Evolutionary conservation across 2,113 vertebrate species (phyloP).

Genomic region (Hyaena hyaena): DNA sequence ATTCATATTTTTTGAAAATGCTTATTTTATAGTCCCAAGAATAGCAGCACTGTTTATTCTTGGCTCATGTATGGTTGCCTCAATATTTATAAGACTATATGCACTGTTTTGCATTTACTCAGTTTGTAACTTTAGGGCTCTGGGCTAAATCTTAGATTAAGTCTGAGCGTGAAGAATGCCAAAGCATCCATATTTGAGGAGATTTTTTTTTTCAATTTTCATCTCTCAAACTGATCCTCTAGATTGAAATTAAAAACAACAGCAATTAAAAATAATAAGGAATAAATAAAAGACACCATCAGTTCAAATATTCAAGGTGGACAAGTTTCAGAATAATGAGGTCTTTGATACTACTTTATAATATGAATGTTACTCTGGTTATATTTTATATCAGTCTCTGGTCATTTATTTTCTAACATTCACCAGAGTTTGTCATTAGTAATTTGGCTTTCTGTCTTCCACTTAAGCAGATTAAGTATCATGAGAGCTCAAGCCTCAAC

Average conservation of each 20-base stretch:
- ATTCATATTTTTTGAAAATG: slow-evolving; percentile 58
- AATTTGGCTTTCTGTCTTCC: not conserved
- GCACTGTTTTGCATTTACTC: slow-evolving; percentile 60
- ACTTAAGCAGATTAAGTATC: not conserved
- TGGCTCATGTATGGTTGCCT: slow-evolving; percentile 45
- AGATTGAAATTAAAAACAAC: slow-evolving; percentile 27
- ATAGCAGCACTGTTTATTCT: slow-evolving; percentile 47
- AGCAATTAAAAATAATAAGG: slow-evolving; percentile 43
- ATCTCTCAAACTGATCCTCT: slow-evolving; percentile 12
- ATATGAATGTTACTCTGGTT: not conserved
- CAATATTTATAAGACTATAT: slow-evolving; percentile 41
- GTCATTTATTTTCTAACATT: slow-evolving; percentile 20
- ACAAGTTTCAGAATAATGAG: not conserved
- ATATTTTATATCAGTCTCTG: slow-evolving; percentile 5
- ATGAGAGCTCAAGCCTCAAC: not conserved
- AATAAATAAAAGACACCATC: slow-evolving; percentile 26
- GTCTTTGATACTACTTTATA: not conserved
- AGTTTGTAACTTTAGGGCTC: slow-evolving; percentile 53
- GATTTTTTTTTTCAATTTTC: not conserved
- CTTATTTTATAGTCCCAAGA: slow-evolving; percentile 48
- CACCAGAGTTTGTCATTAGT: not conserved
- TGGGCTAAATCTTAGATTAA: slow-evolving; percentile 51
- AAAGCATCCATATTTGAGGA: not conserved
- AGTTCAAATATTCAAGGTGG: slow-evolving; percentile 2
- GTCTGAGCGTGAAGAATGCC: not conserved